phyloP scores from a whole-genome alignment of 1,140 invertebrate species.

The Manduca sexta region DNA sequence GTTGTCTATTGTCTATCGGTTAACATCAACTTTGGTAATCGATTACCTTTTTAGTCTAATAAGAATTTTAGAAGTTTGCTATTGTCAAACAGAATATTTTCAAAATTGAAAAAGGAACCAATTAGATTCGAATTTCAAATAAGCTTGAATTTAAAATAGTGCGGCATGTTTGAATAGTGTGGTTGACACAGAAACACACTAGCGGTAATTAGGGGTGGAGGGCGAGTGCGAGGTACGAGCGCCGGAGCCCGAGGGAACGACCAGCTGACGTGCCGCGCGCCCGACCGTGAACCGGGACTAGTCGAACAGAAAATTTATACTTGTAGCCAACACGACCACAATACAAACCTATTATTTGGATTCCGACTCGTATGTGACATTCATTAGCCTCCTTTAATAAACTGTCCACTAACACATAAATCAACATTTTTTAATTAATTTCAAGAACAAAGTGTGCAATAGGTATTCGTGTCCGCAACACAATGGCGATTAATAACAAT shows the following conservation, averaged over 20 bases:
- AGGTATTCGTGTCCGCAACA: constrained; percentile 23
- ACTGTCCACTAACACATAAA: constrained; percentile 31
- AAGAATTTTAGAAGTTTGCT: too few species aligned
- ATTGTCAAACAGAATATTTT: too few species aligned
- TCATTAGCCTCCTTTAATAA: constrained; percentile 14
- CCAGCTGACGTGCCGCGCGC: constrained; percentile 30
- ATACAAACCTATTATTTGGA: not conserved
- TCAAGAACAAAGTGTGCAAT: constrained; percentile 23
- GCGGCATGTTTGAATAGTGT: too few species aligned
- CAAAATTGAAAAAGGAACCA: too few species aligned
- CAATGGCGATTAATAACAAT: constrained; percentile 57
- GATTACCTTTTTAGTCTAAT: too few species aligned
- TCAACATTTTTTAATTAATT: constrained; percentile 43
- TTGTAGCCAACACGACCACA: constrained; percentile 9
- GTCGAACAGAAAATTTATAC: constrained; percentile 39
- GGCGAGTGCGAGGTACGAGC: constrained; percentile 18
- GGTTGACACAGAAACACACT: constrained; percentile 53
- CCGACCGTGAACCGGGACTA: constrained; percentile 35
- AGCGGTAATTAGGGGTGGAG: constrained; percentile 41
- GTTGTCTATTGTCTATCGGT: constrained; percentile 24
- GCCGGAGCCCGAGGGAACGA: constrained; percentile 36
- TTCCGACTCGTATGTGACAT: not conserved
- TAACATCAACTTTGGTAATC: not conserved
- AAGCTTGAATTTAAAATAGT: too few species aligned
- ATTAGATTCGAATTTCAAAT: too few species aligned